Conservation (phyloP, 92 coral and sea anemone genomes). For the Anthopleura xanthogrammica region DNA sequence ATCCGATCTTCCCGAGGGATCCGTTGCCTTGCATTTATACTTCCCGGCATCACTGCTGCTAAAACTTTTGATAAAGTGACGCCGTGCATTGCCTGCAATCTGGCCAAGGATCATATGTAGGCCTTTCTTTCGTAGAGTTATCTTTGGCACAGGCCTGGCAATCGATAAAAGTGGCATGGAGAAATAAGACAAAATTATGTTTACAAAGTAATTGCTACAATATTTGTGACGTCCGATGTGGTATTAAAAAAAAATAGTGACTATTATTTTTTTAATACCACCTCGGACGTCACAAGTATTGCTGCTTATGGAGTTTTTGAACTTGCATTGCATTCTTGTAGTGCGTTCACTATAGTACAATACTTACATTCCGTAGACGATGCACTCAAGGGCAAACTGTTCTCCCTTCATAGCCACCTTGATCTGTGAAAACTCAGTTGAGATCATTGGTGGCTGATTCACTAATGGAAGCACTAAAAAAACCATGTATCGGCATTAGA, state of each 20-base stretch:
- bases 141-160: conserved; percentile 87
- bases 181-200: neutral
- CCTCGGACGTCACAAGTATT: neutral
- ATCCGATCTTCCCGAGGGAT: conserved; percentile 61
- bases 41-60: conserved; percentile 73
- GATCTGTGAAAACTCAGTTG: conserved; percentile 57
- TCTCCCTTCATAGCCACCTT: conserved; percentile 84
- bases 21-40: conserved; percentile 78
- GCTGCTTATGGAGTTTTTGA: neutral
- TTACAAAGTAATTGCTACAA: neutral
- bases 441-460: conserved; percentile 70
- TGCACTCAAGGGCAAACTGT: conserved; percentile 84
- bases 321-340: neutral
- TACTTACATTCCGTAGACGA: conserved; percentile 93
- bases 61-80: conserved; percentile 68
- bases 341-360: neutral
- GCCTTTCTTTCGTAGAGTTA: conserved; percentile 75
- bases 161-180: neutral
- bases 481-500: neutral
- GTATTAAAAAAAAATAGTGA: too few species aligned
- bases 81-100: conserved; percentile 73
- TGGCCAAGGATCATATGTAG: conserved; percentile 62
- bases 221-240: too few species aligned
- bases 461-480: conserved; percentile 35
- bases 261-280: too few species aligned